Evolutionary conservation across 2,797 vertebrate genomes (phyloP), one percentile per base, ranked within the genome.

Genomic region (Falco rusticolus): DNA sequence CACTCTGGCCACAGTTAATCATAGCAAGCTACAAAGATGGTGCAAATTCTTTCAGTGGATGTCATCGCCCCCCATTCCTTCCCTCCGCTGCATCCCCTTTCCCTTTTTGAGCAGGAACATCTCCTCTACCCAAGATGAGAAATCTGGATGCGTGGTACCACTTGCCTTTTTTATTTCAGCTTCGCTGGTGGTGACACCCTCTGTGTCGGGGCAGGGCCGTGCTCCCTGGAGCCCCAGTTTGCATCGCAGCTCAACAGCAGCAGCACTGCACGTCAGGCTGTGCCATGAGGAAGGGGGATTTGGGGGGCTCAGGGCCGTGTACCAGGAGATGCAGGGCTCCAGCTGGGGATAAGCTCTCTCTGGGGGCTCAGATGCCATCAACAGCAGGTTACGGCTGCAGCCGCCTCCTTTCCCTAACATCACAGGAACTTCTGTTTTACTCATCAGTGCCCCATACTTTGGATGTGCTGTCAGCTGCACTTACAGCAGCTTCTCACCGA

Each of bases 1-100:
- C 84, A 54, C 94, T 90, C 93, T 57, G 92, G 72, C 90, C 93
- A 75, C 61, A 7, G 80, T 92, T 94, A 86, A 96, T 97, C 93
- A 93, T 4, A 50, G 83, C 37, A 45, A 88, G 94, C 87, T 34
- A 93, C 81, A 70, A 88, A 83, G 88, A 91, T 63, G 74, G 78
- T 81, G 80, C 76, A 82, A 93, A 83, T 33, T 79, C 79, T 94
- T 94, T 87, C 92, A 24, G 82, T 20, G 71, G 85, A 66, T 54
- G 48, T 37, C 61, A 84, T 61, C 50, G 41, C 65, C 57, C 53
- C 6, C 43, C 3, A 13, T 20, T 75, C 86, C 47, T 69, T 6
- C 90, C 43, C 34, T 41, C n/a, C 10, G 1, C 70, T 5, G 33
- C 79, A 29, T 50, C 33, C 29, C 78, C n/a, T 31, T 80, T 47